A percentile compares a stretch with the other conserved stretches of the same genome.
Evolutionary conservation across 2,113 vertebrate genomes (phyloP).

Genomic region (Microtus richardsoni): DNA sequence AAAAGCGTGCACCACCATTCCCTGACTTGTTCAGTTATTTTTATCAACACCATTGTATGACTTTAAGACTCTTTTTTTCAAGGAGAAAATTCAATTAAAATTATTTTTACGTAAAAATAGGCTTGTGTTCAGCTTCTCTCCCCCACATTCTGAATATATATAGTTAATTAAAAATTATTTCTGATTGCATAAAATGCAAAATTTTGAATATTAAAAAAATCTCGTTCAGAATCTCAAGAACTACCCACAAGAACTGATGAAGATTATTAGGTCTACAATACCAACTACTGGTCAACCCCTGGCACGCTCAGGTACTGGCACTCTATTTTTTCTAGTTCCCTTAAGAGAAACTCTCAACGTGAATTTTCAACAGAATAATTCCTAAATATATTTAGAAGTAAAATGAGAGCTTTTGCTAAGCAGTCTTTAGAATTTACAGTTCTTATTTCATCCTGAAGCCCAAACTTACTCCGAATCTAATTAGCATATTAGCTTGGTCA

Average conservation of each 20-base stretch:
- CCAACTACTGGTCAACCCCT: background rate
- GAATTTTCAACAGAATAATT: constrained; percentile 56
- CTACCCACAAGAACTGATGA: background rate
- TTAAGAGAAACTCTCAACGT: constrained; percentile 56
- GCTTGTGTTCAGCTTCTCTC: constrained; percentile 9
- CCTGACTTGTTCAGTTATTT: constrained; percentile 54
- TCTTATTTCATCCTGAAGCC: constrained; percentile 76
- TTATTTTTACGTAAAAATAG: constrained; percentile 62
- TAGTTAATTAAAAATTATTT: constrained; percentile 6
- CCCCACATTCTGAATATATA: constrained; percentile 23
- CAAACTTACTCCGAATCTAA: constrained; percentile 74
- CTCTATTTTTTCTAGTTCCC: constrained; percentile 46
- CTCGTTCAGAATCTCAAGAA: constrained; percentile 30
- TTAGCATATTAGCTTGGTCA: constrained; percentile 74
- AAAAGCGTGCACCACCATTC: background rate
- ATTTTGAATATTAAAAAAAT: background rate
- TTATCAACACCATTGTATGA: constrained; percentile 28
- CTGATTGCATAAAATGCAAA: constrained; percentile 58
- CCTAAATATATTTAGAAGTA: constrained; percentile 68
- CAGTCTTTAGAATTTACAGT: constrained; percentile 65
- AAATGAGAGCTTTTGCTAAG: constrained; percentile 74
- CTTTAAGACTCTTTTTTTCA: constrained; percentile 52
- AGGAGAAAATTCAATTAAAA: constrained; percentile 33
- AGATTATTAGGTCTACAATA: constrained; percentile 49
- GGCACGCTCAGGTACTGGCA: background rate